Evolutionary conservation across 2,888 invertebrate genomes (phyloP).

Genomic region (Drosophila hawaiiensis): DNA sequence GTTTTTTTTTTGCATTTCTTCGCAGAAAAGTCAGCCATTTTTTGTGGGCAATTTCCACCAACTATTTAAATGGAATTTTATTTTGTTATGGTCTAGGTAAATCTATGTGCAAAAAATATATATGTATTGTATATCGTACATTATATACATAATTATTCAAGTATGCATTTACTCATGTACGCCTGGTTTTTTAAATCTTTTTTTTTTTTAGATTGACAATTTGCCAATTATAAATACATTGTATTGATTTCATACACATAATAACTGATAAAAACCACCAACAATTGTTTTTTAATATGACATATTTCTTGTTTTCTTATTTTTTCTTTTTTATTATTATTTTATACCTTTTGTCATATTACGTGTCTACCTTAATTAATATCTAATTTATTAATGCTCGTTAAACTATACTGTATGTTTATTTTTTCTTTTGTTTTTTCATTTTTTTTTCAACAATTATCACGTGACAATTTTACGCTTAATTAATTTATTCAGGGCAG

Average conservation of each 20-base stretch:
- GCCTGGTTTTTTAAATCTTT: slow-evolving; percentile 6
- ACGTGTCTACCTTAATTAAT: slow-evolving; percentile 76
- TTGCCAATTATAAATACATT: slow-evolving; percentile 69
- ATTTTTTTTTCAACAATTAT: slow-evolving; percentile 71
- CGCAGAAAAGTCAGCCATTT: slow-evolving; percentile 25
- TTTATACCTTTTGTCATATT: slow-evolving; percentile 34
- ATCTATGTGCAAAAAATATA: slow-evolving; percentile 79
- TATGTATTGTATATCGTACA: slow-evolving; percentile 66
- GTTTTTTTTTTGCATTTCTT: slow-evolving; percentile 20
- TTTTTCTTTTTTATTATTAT: slow-evolving; percentile 3
- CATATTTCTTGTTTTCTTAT: not conserved
- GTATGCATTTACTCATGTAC: slow-evolving; percentile 56
- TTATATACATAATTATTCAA: slow-evolving; percentile 65
- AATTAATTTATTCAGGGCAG: slow-evolving; percentile 75
- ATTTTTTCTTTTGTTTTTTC: slow-evolving; percentile 36
- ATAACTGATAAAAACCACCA: slow-evolving; percentile 72
- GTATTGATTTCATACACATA: slow-evolving; percentile 41
- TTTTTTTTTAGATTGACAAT: slow-evolving; percentile 59
- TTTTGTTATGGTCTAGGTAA: slow-evolving; percentile 62
- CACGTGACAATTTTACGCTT: slow-evolving; percentile 78
- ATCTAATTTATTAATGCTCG: slow-evolving; percentile 63
- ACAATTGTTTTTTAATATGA: slow-evolving; percentile 50
- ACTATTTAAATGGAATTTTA: slow-evolving; percentile 33
- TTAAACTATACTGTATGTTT: slow-evolving; percentile 43
- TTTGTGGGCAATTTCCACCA: slow-evolving; percentile 29